phyloP scores from a whole-genome alignment of 1,140 invertebrate genomes.

The Episyrphus balteatus region DNA sequence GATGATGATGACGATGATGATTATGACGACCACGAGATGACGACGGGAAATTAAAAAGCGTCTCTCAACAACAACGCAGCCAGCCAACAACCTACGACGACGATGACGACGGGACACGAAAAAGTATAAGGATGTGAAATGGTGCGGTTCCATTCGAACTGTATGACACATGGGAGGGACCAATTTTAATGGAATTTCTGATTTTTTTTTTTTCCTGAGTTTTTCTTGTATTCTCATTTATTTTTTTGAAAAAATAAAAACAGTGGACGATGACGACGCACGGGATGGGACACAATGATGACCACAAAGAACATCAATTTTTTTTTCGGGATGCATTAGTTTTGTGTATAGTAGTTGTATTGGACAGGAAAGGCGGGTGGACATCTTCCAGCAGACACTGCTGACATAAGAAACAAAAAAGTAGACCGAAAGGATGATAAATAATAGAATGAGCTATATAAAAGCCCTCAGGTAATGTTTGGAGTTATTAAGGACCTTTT shows the following conservation, averaged over 20 bases:
- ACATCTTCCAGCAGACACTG: not conserved
- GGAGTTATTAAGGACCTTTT: no score
- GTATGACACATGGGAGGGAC: constrained; percentile 8
- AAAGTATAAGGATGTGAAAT: no score
- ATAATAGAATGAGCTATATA: no score
- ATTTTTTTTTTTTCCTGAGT: not conserved
- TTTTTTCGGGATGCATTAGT: constrained; percentile 1
- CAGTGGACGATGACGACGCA: not conserved
- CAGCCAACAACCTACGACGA: no score
- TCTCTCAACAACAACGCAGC: no score
- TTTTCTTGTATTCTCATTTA: constrained; percentile 2
- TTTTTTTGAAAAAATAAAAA: not conserved
- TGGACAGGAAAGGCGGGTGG: not conserved
- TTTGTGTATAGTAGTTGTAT: not conserved
- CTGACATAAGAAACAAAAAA: not conserved
- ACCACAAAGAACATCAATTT: constrained; percentile 6
- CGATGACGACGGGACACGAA: no score
- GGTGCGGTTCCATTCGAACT: constrained; percentile 4
- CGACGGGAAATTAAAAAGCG: no score
- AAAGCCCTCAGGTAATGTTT: no score
- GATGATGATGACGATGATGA: no score
- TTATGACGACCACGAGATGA: no score
- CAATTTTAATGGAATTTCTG: constrained; percentile 9
- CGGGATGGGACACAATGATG: not conserved
- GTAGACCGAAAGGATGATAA: no score